A percentile compares a stretch with the other conserved stretches of the same genome.
phyloP scores from a whole-genome alignment of 2,797 vertebrate genomes.

The Sciurus carolinensis region DNA sequence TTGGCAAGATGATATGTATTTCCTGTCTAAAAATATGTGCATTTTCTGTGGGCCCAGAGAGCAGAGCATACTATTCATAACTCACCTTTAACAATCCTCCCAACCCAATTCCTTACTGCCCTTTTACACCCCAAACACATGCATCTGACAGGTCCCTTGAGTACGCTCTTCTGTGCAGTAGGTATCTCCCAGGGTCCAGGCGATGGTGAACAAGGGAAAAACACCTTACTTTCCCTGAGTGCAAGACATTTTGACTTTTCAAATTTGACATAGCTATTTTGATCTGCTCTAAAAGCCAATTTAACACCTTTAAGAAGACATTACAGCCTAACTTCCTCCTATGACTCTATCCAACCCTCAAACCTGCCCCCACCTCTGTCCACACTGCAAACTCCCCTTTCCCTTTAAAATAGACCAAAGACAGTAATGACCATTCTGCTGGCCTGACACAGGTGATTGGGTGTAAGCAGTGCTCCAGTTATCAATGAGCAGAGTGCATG shows the following conservation, averaged over 20 bases:
- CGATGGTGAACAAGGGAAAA: rapidly evolving
- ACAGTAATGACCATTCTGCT: too few species aligned
- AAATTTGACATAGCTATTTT: background rate
- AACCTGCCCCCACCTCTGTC: background rate
- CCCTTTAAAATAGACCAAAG: background rate
- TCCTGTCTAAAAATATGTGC: background rate
- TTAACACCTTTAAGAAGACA: background rate
- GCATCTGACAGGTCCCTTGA: too few species aligned
- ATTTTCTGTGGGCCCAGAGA: background rate
- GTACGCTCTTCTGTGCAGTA: background rate
- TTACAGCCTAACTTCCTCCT: background rate
- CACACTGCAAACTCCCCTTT: background rate
- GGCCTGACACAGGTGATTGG: background rate
- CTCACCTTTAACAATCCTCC: background rate
- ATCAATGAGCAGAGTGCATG: background rate
- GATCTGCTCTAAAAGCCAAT: background rate
- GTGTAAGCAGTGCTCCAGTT: background rate
- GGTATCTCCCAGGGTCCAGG: background rate
- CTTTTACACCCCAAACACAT: background rate
- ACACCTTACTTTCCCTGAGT: background rate
- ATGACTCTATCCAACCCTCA: too few species aligned
- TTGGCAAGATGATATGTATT: background rate
- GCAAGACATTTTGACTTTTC: background rate
- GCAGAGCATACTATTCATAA: background rate
- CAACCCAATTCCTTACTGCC: too few species aligned